These are phyloP conservation scores for Chloebia gouldiae DNA, from an alignment of 2,113 vertebrate genomes.

Conservation along the genomic window DNA sequence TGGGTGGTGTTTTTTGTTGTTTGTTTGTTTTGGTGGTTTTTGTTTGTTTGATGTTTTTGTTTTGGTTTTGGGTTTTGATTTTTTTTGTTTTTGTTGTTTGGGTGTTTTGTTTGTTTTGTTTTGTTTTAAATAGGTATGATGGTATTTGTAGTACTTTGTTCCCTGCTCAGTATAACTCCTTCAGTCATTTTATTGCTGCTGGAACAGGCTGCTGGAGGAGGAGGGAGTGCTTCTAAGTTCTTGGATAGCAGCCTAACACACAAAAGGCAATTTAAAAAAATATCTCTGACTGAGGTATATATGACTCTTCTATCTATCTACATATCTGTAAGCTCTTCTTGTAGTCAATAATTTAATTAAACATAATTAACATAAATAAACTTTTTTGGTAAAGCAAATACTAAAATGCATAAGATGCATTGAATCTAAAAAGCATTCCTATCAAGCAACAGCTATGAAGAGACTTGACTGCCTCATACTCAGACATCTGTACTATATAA, in stretches of 20 bases:
- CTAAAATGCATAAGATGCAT: fast-evolving
- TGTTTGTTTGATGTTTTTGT: background rate
- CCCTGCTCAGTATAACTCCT: background rate
- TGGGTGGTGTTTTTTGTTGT: background rate
- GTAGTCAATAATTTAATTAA: background rate
- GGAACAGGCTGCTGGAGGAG: background rate
- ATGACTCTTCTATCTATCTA: background rate
- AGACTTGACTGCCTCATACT: background rate
- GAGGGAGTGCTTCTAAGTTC: background rate
- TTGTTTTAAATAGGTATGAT: background rate
- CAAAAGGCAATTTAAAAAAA: background rate
- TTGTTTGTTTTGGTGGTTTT: background rate
- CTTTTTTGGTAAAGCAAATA: background rate
- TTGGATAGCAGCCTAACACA: background rate
- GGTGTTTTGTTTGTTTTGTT: background rate
- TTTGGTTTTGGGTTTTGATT: background rate
- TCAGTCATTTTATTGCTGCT: background rate
- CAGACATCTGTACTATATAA: background rate
- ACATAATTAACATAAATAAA: background rate
- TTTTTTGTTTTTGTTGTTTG: background rate
- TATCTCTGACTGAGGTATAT: background rate
- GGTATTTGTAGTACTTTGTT: background rate
- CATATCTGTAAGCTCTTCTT: background rate
- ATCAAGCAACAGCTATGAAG: background rate
- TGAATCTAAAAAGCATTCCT: background rate